Evolutionary conservation across 2,888 invertebrate species (phyloP).

Genomic region (Scotopteryx bipunctaria): DNA sequence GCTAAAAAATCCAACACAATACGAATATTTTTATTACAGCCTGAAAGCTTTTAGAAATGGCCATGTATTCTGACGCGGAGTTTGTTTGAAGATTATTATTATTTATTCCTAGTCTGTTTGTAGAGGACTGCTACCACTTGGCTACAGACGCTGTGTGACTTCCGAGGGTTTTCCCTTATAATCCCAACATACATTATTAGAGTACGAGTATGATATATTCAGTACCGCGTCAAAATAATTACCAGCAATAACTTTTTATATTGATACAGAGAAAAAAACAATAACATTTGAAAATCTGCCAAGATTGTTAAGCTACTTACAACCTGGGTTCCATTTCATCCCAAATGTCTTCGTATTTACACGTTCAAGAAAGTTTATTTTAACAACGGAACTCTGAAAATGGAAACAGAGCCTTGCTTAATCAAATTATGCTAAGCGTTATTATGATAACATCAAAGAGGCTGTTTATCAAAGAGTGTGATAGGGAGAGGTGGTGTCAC

Average conservation of each 20-base stretch:
- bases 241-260: no score
- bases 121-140: slow-evolving; percentile 20
- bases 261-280: no score
- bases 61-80: slow-evolving; percentile 8
- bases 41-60: slow-evolving; percentile 6
- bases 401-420: slow-evolving; percentile 29
- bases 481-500: slow-evolving; percentile 36
- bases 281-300: neutral
- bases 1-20: neutral
- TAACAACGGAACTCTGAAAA: slow-evolving; percentile 1
- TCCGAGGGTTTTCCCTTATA: slow-evolving; percentile 10
- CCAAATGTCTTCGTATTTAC: neutral
- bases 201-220: no score
- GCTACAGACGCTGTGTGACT: slow-evolving; percentile 4
- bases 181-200: neutral
- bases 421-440: slow-evolving; percentile 46
- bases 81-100: slow-evolving; percentile 24
- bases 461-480: slow-evolving; percentile 42
- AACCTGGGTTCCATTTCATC: slow-evolving; percentile 4
- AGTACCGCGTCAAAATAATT: no score
- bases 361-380: neutral
- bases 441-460: slow-evolving; percentile 45
- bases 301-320: neutral
- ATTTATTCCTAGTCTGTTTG: slow-evolving; percentile 30
- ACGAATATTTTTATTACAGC: neutral